Evolutionary conservation across 2,113 vertebrate species (phyloP).

Genomic region (Callorhinus ursinus): DNA sequence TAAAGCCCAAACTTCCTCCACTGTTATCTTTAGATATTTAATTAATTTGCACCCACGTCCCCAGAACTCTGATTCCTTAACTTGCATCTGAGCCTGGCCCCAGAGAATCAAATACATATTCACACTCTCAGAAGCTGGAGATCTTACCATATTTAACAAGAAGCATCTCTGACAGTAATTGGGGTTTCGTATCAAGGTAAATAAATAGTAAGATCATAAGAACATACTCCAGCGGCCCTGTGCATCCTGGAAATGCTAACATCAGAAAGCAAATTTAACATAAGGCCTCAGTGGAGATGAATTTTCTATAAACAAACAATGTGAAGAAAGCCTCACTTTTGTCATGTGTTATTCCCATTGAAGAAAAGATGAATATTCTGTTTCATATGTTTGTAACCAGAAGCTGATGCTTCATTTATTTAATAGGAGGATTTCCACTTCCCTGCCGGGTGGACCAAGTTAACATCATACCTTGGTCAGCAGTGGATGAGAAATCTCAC

Average conservation of each 20-base stretch:
- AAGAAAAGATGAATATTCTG: constrained; percentile 90
- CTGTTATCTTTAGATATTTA: constrained; percentile 84
- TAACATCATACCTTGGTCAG: constrained; percentile 52
- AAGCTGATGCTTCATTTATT: constrained; percentile 84
- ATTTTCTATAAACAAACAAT: constrained; percentile 88
- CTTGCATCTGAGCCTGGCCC: constrained; percentile 77
- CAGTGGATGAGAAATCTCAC: constrained; percentile 38
- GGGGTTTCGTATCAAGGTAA: constrained; percentile 87
- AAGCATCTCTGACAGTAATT: constrained; percentile 88
- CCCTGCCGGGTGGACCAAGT: constrained; percentile 32
- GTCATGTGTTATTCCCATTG: constrained; percentile 86
- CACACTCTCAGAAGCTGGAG: constrained; percentile 82
- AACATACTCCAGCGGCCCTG: constrained; percentile 85
- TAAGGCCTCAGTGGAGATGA: constrained; percentile 84
- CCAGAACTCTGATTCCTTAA: constrained; percentile 77
- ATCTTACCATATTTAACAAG: constrained; percentile 87
- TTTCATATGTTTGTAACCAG: constrained; percentile 85
- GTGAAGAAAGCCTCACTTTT: constrained; percentile 86
- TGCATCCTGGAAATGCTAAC: constrained; percentile 86
- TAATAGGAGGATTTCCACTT: constrained; percentile 74
- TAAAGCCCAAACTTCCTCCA: constrained; percentile 77
- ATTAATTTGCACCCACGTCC: constrained; percentile 86
- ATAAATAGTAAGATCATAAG: constrained; percentile 88
- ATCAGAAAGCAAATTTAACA: constrained; percentile 89
- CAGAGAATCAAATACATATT: constrained; percentile 86